Evolutionary conservation across 2,797 vertebrate species (phyloP), one percentile per base, ranked within the genome.

Genomic region (Ctenochaetus hawaiiensis): DNA sequence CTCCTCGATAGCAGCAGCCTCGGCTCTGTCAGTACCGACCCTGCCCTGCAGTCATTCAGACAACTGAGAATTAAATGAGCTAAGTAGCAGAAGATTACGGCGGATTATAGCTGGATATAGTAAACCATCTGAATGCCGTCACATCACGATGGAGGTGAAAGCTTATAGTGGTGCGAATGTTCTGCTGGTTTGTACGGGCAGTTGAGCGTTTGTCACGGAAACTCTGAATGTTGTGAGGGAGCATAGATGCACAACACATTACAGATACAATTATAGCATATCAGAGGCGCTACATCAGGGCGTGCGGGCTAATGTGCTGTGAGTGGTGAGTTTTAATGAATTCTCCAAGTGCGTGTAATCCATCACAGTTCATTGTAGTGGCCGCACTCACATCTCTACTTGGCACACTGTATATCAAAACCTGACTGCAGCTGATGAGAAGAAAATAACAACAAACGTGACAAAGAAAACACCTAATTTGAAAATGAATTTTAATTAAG

Each of bases 21-120:
- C 51, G 48, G 71, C 69, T 71, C 58, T 51, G 65, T 65, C 72
- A 30, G 39, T 13, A 54, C 48, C 54, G 64, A 43, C 65, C 57
- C 78, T 63, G 63, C 78, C 78, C 76, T 43, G 41, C 64, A 83
- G 78, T 81, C 77, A 64, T 60, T 85, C 76, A 81, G 23, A 86
- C 77, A 65, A 75, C 66, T 68, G 78, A 63, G 80, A 86, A 83
- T 72, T 81, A 77, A 79, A 87, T 58, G 45, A 86, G 60, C 78
- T 72, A 64, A 81, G 39, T 45, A 67, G 77, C 52, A 71, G 77
- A 52, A 84, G 88, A 90, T 88, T 86, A 89, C 52, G 58, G 73
- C 10, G 39, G 83, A 85, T 85, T 88, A 85, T 47, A 58, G 60
- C 58, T 65, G 73, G 53, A 41, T 71, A 59, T 63, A 60, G 72